Evolutionary conservation across 2,797 vertebrate genomes (phyloP).

Genomic region (Sarcophilus harrisii): DNA sequence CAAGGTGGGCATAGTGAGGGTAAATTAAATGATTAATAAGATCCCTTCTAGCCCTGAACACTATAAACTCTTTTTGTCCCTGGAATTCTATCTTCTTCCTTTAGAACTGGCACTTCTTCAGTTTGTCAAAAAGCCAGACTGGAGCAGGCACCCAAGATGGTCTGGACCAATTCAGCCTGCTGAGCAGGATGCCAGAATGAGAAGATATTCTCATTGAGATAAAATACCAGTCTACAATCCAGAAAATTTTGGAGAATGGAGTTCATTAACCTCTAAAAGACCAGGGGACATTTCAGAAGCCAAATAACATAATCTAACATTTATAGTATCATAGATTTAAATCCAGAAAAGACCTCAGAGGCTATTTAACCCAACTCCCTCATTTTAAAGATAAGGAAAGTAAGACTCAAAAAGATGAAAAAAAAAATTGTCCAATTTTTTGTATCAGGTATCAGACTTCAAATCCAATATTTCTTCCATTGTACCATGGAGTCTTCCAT

Average conservation of each 20-base stretch:
- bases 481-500: background rate
- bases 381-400: too few species aligned
- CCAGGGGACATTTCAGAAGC: background rate
- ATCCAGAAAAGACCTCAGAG: background rate
- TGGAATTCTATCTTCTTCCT: background rate
- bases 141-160: background rate
- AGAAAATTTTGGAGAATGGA: background rate
- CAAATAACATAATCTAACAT: background rate
- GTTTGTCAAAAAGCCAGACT: background rate
- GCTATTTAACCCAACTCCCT: background rate
- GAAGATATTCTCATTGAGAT: background rate
- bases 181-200: background rate
- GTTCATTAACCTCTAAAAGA: background rate
- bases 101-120: background rate
- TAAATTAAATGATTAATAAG: background rate
- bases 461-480: background rate
- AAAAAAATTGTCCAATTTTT: background rate
- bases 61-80: background rate
- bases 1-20: background rate
- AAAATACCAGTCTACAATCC: background rate
- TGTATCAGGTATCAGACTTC: background rate
- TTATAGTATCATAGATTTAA: background rate
- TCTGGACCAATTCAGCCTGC: background rate
- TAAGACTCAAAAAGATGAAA: background rate
- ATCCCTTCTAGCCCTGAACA: background rate